Percentiles rank a stretch among this genome's conserved stretches.
Evolutionary conservation across 2,113 vertebrate species (phyloP).

Genomic region (Trematomus loennbergii): DNA sequence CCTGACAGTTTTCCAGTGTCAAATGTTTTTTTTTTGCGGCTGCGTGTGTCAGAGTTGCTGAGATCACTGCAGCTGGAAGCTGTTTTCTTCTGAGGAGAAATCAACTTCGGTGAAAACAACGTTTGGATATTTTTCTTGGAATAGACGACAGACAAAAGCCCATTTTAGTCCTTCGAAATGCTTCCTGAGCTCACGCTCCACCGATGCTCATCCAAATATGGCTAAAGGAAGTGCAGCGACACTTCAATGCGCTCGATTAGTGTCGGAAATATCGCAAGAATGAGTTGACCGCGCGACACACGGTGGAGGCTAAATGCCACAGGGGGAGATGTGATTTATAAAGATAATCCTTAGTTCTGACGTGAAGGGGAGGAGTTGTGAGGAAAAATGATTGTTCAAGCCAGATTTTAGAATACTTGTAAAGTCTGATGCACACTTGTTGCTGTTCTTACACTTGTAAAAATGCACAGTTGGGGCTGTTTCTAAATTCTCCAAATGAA

Average conservation of each 20-base stretch:
- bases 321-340: neutral
- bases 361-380: neutral
- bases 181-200: conserved; percentile 65
- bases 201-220: conserved; percentile 81
- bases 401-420: too few species aligned
- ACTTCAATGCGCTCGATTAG: conserved; percentile 53
- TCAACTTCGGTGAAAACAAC: conserved; percentile 65
- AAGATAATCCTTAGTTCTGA: neutral
- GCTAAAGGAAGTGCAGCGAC: conserved; percentile 79
- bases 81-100: conserved; percentile 32
- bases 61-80: conserved; percentile 45
- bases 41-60: conserved; percentile 74
- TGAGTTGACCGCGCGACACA: neutral
- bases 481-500: neutral
- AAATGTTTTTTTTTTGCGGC: conserved; percentile 48
- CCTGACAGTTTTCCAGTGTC: conserved; percentile 72
- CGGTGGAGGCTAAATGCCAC: too few species aligned
- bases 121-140: conserved; percentile 70
- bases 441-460: neutral
- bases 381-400: neutral
- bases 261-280: conserved; percentile 43
- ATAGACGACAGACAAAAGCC: conserved; percentile 71
- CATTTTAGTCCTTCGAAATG: conserved; percentile 72
- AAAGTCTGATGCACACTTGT: neutral
- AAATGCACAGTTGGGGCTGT: neutral